Conservation (phyloP, 2,888 invertebrate genomes). For the Drosophila siamana region DNA sequence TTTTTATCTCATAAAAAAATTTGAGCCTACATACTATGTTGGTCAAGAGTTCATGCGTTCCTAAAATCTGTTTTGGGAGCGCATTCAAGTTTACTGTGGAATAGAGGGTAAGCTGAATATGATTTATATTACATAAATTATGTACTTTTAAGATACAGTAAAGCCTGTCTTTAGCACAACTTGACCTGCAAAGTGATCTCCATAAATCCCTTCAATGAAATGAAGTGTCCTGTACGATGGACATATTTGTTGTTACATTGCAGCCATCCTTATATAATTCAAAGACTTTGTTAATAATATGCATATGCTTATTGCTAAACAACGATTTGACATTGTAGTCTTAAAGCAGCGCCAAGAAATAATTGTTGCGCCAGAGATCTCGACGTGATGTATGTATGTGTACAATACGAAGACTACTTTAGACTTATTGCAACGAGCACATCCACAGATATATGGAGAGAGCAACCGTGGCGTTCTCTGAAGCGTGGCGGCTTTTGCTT, state of each 20-base stretch:
- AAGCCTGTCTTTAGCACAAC: background rate
- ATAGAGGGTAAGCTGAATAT: background rate
- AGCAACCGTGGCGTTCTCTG: slow-evolving; percentile 65
- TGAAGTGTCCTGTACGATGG: background rate
- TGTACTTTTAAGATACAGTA: slow-evolving; percentile 3
- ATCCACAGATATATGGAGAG: slow-evolving; percentile 16
- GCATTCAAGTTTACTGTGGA: slow-evolving; percentile 13
- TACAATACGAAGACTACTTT: slow-evolving; percentile 24
- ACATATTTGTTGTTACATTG: background rate
- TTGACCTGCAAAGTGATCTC: background rate
- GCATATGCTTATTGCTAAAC: background rate
- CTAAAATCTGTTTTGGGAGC: slow-evolving; percentile 3
- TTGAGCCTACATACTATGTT: background rate
- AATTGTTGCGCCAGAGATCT: slow-evolving; percentile 58
- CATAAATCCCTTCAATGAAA: background rate
- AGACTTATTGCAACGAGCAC: slow-evolving; percentile 49
- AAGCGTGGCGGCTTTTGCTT: slow-evolving; percentile 77
- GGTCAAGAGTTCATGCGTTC: background rate
- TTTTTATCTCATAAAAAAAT: background rate
- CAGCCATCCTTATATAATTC: no score
- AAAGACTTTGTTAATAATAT: background rate
- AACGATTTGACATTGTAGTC: slow-evolving; percentile 15
- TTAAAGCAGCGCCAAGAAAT: slow-evolving; percentile 14
- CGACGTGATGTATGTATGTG: slow-evolving; percentile 23
- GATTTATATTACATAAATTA: background rate